Evolutionary conservation across 2,888 invertebrate genomes (phyloP), one percentile per base, ranked within the genome.

Genomic region (Pseudanteris insignis): DNA sequence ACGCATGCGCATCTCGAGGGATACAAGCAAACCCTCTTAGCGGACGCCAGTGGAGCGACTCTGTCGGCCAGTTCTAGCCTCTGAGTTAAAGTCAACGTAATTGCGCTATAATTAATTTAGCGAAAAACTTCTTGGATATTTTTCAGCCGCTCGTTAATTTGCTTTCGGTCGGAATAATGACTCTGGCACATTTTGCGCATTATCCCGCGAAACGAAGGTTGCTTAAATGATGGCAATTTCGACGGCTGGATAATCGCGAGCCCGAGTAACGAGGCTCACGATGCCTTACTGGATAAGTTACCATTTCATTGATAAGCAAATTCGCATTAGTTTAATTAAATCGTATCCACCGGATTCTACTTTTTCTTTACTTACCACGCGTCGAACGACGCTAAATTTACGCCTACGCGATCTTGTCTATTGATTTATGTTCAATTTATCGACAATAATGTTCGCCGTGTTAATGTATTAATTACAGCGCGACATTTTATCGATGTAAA

Each of bases 11-110:
- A 75, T 79, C 79, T 79, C 79, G 54, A 60, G 79, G 76, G 78
- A 78, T 78, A 79, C 79, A 79, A 78, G 79, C 76, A 79, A 79
- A 79, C 78, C 79, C 79, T 79, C 79, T 79, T 79, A 79, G 73
- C 69, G 73, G 72, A 66, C 66, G 66, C 65, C 61, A 65, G 64
- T 58, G 62, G 53, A 64, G 64, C 65, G 58, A 57, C 60, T 58
- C 67, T 57, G 59, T 43, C 47, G 60, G 50, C 58, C 47, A 60
- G 67, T 67, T 63, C 66, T 55, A 66, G 65, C 64, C 67, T 65
- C 67, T 61, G 67, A 69, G 70, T 65, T 70, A 70, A 70, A 71
- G 65, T 60, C 62, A 48, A 50, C 65, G 43, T 77, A 78, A 78
- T 77, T 77, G 74, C 73, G 70, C 73, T 74, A 58, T 78, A 77